phyloP scores from a whole-genome alignment of 1,140 invertebrate genomes.

The Lepidurus arcticus region DNA sequence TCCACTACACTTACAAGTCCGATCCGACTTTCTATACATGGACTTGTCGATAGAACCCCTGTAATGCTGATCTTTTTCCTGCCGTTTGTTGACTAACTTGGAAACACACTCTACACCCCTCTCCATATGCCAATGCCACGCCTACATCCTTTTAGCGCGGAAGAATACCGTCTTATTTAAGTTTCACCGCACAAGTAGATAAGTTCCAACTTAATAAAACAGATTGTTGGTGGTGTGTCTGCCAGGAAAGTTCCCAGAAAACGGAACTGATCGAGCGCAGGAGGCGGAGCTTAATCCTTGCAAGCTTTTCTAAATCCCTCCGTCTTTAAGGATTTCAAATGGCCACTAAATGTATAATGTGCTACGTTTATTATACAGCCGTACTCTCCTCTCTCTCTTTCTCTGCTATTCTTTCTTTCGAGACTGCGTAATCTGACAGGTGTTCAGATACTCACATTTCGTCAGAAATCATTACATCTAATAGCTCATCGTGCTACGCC shows the following conservation, averaged over 20 bases:
- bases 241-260: too few relatives aligned
- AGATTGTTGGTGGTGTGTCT: too few relatives aligned
- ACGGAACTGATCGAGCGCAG: too few relatives aligned
- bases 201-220: too few relatives aligned
- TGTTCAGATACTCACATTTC: background rate
- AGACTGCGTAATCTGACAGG: slow-evolving; percentile 8
- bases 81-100: too few relatives aligned
- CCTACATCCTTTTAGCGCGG: too few relatives aligned
- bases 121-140: too few relatives aligned
- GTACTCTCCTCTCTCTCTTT: background rate
- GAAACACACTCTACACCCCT: too few relatives aligned
- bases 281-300: background rate
- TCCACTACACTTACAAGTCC: background rate
- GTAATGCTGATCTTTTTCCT: background rate
- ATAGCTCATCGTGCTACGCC: background rate
- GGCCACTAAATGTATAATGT: slow-evolving; percentile 11
- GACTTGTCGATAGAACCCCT: background rate
- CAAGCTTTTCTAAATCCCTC: background rate
- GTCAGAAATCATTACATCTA: background rate
- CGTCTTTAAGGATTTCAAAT: background rate
- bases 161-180: too few relatives aligned
- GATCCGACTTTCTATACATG: background rate
- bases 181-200: too few relatives aligned
- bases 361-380: background rate
- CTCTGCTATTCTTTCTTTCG: background rate